phyloP scores from a whole-genome alignment of 1,140 invertebrate genomes.

The Drosophila erecta region DNA sequence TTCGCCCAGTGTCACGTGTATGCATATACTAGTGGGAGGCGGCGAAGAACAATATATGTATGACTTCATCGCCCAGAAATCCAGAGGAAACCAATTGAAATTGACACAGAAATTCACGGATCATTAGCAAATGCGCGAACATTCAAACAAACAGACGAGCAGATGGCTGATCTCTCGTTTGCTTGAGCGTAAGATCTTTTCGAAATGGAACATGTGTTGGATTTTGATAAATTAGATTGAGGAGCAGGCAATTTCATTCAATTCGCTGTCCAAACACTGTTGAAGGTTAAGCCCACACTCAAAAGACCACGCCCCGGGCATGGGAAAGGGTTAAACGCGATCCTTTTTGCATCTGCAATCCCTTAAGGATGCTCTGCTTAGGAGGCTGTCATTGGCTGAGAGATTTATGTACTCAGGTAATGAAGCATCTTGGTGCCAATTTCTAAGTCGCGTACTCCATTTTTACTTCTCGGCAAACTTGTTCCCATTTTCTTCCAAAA shows the following conservation, averaged over 20 bases:
- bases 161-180: conserved; percentile 26
- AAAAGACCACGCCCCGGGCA: conserved; percentile 57
- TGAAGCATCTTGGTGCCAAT: conserved; percentile 41
- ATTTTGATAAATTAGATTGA: conserved; percentile 73
- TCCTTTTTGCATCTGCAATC: conserved; percentile 12
- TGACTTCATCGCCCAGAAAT: conserved; percentile 69
- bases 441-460: conserved; percentile 49
- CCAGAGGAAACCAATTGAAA: conserved; percentile 28
- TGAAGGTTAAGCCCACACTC: conserved; percentile 49
- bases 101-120: conserved; percentile 68
- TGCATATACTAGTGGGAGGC: conserved; percentile 18
- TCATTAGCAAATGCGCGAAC: conserved; percentile 64
- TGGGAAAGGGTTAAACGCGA: conserved; percentile 55
- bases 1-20: conserved; percentile 62
- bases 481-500: conserved; percentile 25
- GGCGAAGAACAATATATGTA: conserved; percentile 3
- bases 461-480: conserved; percentile 57
- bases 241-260: conserved; percentile 40
- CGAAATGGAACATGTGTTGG: conserved; percentile 55
- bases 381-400: conserved; percentile 59
- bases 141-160: conserved; percentile 31
- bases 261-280: conserved; percentile 57
- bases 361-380: conserved; percentile 28
- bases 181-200: conserved; percentile 4
- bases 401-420: conserved; percentile 50